Base-by-base conservation (phyloP, 2,797 vertebrate species). In the Danio aesculapii region DNA sequence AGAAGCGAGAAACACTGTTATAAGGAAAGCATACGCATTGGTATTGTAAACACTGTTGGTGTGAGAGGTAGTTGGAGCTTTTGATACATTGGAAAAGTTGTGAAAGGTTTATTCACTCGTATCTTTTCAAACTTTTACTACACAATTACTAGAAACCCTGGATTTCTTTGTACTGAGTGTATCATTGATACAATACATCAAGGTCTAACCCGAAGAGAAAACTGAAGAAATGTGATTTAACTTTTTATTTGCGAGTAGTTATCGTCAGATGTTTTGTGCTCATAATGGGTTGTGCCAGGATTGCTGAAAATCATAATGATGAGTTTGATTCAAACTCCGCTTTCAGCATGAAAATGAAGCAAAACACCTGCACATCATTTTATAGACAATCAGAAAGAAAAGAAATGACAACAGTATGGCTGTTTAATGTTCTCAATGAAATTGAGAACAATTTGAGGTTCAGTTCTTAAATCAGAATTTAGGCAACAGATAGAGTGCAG, bases 71-170 rank as follows among this genome's bases (percentile, higher is more conserved):
- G 21, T 44, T 62, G 17, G 5, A 13, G 41, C 43, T 19, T 44
- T 7, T 46, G 62, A 59, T 57, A 39, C 8, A 53, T 70, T 47
- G n/a, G 39, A 49, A 57, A 73, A 64, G 10, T 64, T 72, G 21
- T 57, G 41, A 47, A 73, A 47, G 10, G 57, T 73, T 66, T 80
- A 41, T 66, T 73, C 14, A 50, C 49, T 70, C 30, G 19, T 78
- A 70, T 71, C 58, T 63, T 71, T 58, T 8, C 13, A 62, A 70
- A 63, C 67, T 62, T 13, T 0, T 46, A 61, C 46, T 19, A 30
- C 2, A 6, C 30, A 14, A 50, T 50, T 14, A 52, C 66, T 61
- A 58, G 43, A 41, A 16, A 41, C 76, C 12, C 55, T 49, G 47
- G 21, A 59, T 16, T 58, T 47, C 2, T 47, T 52, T 70, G 55